A percentile compares a stretch with the other conserved stretches of the same genome.
Evolutionary conservation across 2,113 vertebrate species (phyloP).

Genomic region (Chloroceryle aenea): DNA sequence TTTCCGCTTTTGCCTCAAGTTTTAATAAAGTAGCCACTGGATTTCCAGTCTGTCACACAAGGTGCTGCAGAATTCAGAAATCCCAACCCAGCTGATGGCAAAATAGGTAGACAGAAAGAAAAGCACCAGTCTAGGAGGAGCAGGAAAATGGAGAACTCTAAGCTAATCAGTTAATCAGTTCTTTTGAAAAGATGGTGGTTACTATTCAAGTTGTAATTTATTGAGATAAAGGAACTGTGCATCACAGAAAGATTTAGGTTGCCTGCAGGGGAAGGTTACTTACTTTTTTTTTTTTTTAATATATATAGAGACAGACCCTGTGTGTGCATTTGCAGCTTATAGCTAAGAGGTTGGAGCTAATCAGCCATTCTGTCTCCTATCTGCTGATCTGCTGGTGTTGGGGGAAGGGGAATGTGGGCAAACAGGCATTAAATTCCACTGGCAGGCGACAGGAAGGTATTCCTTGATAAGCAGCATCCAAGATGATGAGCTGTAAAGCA

Average conservation of each 20-base stretch:
- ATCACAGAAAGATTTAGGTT: background rate
- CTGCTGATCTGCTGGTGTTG: conserved; percentile 40
- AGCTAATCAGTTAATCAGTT: background rate
- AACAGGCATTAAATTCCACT: conserved; percentile 67
- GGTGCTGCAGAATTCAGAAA: background rate
- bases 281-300: background rate
- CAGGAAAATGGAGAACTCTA: background rate
- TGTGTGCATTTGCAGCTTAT: conserved; percentile 33
- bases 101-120: background rate
- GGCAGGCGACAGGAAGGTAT: conserved; percentile 12
- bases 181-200: background rate
- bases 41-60: background rate
- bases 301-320: background rate
- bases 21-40: background rate
- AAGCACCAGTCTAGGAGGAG: background rate
- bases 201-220: conserved; percentile 9
- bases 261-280: background rate
- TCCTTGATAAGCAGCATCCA: conserved; percentile 54
- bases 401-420: conserved; percentile 56
- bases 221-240: conserved; percentile 1
- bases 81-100: background rate
- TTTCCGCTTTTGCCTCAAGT: background rate
- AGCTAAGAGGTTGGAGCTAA: conserved; percentile 52
- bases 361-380: conserved; percentile 69
- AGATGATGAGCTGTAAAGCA: conserved; percentile 38